Percentiles rank a stretch among this genome's conserved stretches.
phyloP scores from a whole-genome alignment of 2,888 invertebrate species.

The Dryococelus australis region DNA sequence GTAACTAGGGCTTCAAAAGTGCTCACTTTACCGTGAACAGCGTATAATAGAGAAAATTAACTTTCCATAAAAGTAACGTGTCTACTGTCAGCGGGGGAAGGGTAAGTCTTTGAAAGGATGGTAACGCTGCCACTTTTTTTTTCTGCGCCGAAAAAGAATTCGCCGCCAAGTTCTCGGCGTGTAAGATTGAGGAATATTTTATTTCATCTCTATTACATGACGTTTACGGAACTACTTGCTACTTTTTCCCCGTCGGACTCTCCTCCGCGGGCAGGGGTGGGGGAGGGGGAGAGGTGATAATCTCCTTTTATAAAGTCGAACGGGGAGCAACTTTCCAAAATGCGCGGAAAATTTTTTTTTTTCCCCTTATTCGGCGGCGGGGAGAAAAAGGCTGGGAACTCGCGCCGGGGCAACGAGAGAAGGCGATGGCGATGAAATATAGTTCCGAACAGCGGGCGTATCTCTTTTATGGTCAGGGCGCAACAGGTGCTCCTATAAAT shows the following conservation, averaged over 20 bases:
- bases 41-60: no score
- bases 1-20: no score
- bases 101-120: no score
- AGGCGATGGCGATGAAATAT: conserved; percentile 10
- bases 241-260: background rate
- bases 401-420: no score
- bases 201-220: background rate
- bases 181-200: background rate
- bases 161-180: background rate
- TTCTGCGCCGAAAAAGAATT: background rate
- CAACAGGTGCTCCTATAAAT: conserved; percentile 16
- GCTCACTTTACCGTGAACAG: no score
- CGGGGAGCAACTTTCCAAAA: background rate
- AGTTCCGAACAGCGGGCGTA: background rate
- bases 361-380: background rate
- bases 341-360: conserved; percentile 1
- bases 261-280: background rate
- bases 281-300: background rate
- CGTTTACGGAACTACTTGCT: background rate
- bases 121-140: background rate
- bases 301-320: conserved; percentile 5
- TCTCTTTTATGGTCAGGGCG: conserved; percentile 16
- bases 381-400: background rate
- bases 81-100: no score
- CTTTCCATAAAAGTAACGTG: no score